Conservation (phyloP, 2,113 vertebrate species). For the Salvator merianae region DNA sequence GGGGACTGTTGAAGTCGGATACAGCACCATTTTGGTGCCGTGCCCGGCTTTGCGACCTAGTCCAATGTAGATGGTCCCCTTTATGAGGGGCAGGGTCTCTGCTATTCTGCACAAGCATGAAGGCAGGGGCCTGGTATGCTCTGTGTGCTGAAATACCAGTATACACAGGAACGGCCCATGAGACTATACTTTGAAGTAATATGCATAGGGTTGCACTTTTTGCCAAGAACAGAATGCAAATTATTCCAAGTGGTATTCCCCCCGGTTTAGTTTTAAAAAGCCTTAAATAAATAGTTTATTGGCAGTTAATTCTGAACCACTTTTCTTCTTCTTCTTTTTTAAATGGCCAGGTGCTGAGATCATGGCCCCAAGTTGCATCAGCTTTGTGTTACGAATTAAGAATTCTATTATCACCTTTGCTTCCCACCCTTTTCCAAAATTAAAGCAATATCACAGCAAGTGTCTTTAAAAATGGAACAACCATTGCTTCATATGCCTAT, state of each 20-base stretch:
- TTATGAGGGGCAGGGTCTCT: too few relatives aligned
- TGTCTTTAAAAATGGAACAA: conserved; percentile 25
- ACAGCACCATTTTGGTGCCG: too few relatives aligned
- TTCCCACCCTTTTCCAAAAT: conserved; percentile 33
- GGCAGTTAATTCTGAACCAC: conserved; percentile 17
- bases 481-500: conserved; percentile 41
- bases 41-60: too few relatives aligned
- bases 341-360: background rate
- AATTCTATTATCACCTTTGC: conserved; percentile 43
- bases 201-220: background rate
- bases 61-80: too few relatives aligned
- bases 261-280: conserved; percentile 32
- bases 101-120: too few relatives aligned
- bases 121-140: too few relatives aligned
- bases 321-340: conserved; percentile 33
- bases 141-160: too few relatives aligned
- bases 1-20: too few relatives aligned
- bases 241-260: conserved; percentile 15
- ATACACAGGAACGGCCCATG: too few relatives aligned
- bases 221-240: background rate
- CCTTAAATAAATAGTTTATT: conserved; percentile 43
- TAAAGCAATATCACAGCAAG: conserved; percentile 10
- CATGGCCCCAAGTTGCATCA: conserved; percentile 3
- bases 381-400: conserved; percentile 48
- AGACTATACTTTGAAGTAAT: too few relatives aligned